Evolutionary conservation across 1,140 invertebrate genomes (phyloP).

Genomic region (Phocides pigmalion): DNA sequence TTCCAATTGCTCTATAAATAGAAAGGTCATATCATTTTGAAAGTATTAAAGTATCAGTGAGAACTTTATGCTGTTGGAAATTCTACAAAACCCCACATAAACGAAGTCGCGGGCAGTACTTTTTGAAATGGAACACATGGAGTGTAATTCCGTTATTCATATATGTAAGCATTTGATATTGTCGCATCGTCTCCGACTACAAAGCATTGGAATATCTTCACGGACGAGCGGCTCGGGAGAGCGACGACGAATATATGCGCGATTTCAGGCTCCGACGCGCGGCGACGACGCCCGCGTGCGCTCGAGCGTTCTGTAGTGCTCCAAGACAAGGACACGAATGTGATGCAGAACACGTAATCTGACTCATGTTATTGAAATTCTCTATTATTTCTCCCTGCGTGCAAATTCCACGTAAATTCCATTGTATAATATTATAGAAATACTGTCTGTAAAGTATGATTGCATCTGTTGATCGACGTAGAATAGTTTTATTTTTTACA

Average conservation of each 20-base stretch:
- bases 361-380: too few relatives aligned
- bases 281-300: not conserved
- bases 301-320: not conserved
- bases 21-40: too few relatives aligned
- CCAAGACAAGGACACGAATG: not conserved
- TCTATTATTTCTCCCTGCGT: too few relatives aligned
- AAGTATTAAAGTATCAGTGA: too few relatives aligned
- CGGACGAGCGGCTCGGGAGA: not conserved
- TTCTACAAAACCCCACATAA: not conserved
- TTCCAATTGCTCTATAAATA: too few relatives aligned
- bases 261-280: conserved; percentile 1
- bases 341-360: not conserved
- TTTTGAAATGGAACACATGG: not conserved
- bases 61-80: too few relatives aligned
- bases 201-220: not conserved
- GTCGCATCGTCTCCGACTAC: not conserved
- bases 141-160: not conserved
- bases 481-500: too few relatives aligned
- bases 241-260: not conserved
- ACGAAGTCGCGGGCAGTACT: too few relatives aligned
- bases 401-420: too few relatives aligned
- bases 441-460: too few relatives aligned
- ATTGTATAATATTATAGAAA: too few relatives aligned
- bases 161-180: not conserved
- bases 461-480: too few relatives aligned